Base-by-base conservation (phyloP, 2,888 invertebrate genomes). In the Parascotia fuliginaria region DNA sequence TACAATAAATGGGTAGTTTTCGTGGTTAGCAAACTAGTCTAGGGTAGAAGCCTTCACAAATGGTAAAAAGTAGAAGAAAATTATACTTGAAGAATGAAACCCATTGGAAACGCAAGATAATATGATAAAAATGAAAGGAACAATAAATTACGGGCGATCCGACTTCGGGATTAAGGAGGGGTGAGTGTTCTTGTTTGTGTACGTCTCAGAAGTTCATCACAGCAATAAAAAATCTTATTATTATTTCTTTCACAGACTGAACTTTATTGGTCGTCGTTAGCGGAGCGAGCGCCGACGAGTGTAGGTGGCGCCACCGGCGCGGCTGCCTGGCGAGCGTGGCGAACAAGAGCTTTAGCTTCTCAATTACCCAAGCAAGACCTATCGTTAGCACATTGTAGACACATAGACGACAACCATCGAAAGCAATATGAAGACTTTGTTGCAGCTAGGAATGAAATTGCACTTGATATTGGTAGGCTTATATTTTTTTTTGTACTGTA, bases 361-460 rank as follows among this genome's bases (percentile, higher is more conserved):
- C 99, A 99, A 90, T 93, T 99, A 76, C 99, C 99, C 31, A 96
- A 96, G 83, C 98, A 98, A 91, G 99, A 99, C 84, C 94, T 99
- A 51, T 96, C 98, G 6, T 92, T 97, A 69, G 95, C 96, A 43
- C 98, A 98, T 81, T 98, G 98, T 87, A 95, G 95, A 77, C 96
- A 97, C 83, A 93, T 99, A 51, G 96, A 96, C 61, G 93, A 95
- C 12, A 94, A 94, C 75, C 95, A 97, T 79, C 94, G 94, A 75
- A 94, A 95, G 64, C 96, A 97, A 73, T 99, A 96, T 83, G 96
- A 98, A 88, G 98, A 98, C 86, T 99, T 99, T 86, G 96, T 98
- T 68, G 95, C 97, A 41, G 97, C 97, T 44, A 94, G 99, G 42
- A 99, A 99, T 87, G 98, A 98, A 92, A 96, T 98, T 72, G 98